Base-by-base conservation (phyloP, 53 echinoderm and acorn worm species). In the Pentamera pediparva region DNA sequence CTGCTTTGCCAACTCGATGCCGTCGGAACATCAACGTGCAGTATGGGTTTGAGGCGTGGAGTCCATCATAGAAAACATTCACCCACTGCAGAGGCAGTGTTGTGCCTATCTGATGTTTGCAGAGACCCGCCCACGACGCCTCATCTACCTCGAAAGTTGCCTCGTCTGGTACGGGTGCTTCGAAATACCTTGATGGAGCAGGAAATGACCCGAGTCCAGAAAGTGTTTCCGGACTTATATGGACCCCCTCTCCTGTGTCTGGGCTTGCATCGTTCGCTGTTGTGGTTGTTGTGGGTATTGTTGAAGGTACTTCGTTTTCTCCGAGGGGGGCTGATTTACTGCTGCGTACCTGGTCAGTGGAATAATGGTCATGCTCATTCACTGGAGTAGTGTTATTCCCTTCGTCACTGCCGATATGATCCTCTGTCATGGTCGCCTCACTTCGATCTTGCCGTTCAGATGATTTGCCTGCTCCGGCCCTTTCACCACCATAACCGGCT, bases 21-120 rank as follows among this genome's bases (percentile, higher is more conserved):
- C 62, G 12, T 62, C 32, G 34, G 37, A 62, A 62, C 62, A 35
- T 62, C 5, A 63, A 37, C 2, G 63, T 63, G 34, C 63, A 63
- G 37, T 4, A 37, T 15, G 63, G 63, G 37, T 39, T 63, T n/a
- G 39, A 64, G 37, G 19, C 5, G 2, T 26, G 37, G 4, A 64
- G 40, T 1, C 38, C 39, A 17, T 37, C 18, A 12, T 38, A 64
- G 9, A 64, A 64, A 6, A 64, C 64, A 38, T 64, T 64, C 3
- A 64, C 64, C 64, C 64, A 64, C 9, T 63, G 38, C 21, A 63
- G 13, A 17, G 63, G 63, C 4, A 63, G 24, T 37, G 12, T 17
- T 4, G 63, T 63, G 3, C 38, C 38, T 5, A 20, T 37, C 24
- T 63, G 63, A 2, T 17, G 1, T 5, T 15, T 36, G n/a, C 63